Evolutionary conservation across 2,888 invertebrate genomes (phyloP), one percentile per base, ranked within the genome.

Genomic region (Julus scandinavius): DNA sequence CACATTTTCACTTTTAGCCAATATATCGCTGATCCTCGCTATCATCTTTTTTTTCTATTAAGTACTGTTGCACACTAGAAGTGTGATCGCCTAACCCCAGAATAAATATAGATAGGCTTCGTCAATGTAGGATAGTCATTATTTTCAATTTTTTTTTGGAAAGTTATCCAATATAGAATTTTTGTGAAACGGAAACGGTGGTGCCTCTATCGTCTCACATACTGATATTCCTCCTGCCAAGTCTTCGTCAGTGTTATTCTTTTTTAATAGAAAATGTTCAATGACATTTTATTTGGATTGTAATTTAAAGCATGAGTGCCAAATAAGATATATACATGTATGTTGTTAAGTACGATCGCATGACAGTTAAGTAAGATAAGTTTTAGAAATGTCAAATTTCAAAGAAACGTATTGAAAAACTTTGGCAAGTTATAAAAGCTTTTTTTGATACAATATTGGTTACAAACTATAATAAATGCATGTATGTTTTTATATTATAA

Each of bases 21-120:
- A 72, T 72, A 72, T 72, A 72, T 72, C 72, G 29, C 29, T 11
- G 29, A 29, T 72, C 29, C 29, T 11, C 29, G 29, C 72, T 72
- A 72, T 72, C 72, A 72, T n/a, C 63, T 58, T 72, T 58, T 58
- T 58, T 72, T 72, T 72, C 72, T 72, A 29, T 72, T 72, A 29
- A 29, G 29, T 29, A 29, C 9, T 63, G n/a, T 63, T 63, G 20
- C 4, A 20, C 63, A 20, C n/a, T 72, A 29, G 72, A 72, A 29
- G 29, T 5, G 29, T 29, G 13, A n/a, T n/a, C 58, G 17, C 2
- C 17, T 17, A 58, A n/a, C 9, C 58, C 13, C 58, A n/a, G 58
- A 17, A 58, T 58, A 58, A 58, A 58, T 54, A 58, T 58, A 72
- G 72, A 72, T 29, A n/a, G 72, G 7, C 58, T 54, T 54, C 54